Evolutionary conservation across 2,888 invertebrate species (phyloP), one percentile per base, ranked within the genome.

Genomic region (Chorisops tibialis): DNA sequence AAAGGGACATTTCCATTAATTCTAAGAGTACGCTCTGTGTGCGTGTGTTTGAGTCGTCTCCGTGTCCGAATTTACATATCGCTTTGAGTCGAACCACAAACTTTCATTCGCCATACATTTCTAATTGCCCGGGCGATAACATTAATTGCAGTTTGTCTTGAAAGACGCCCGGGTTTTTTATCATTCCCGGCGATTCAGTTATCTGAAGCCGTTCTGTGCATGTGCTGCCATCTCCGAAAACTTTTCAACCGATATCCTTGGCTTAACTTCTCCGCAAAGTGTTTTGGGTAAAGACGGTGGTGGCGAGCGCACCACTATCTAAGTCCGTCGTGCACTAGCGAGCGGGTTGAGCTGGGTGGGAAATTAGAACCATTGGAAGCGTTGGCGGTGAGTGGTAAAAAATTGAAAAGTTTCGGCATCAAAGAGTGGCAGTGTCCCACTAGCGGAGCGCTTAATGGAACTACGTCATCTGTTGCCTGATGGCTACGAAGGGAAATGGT

Each of bases 131-230:
- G 56, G 35, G 30, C 43, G 56, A 30, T 56, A 56, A 30, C 30
- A 56, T 56, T 56, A 56, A 45, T 56, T 56, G 43, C 45, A 56
- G 43, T 56, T 43, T 24, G 24, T n/a, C 52, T 30, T 30, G 39
- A 39, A 45, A 45, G 18, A 12, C 7, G 14, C n/a, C n/a, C n/a
- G 7, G 18, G 16, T 56, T 30, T 56, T 56, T 56, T 35, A 43
- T 43, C 45, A 43, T 56, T 56, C 4, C 22, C 24, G 43, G 35
- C 30, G 56, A 45, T 43, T 30, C 56, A 12, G 56, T 43, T 56
- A 45, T 43, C 45, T 56, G 56, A 35, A 56, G 45, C 56, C 45
- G 35, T 56, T 56, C 21, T 43, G 45, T 45, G 30, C 56, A 45
- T 56, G 43, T 56, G 45, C 56, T 45, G 45, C 56, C 50, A 18